Base-by-base conservation (phyloP, 2,888 invertebrate species). In the Orthosia cruda region DNA sequence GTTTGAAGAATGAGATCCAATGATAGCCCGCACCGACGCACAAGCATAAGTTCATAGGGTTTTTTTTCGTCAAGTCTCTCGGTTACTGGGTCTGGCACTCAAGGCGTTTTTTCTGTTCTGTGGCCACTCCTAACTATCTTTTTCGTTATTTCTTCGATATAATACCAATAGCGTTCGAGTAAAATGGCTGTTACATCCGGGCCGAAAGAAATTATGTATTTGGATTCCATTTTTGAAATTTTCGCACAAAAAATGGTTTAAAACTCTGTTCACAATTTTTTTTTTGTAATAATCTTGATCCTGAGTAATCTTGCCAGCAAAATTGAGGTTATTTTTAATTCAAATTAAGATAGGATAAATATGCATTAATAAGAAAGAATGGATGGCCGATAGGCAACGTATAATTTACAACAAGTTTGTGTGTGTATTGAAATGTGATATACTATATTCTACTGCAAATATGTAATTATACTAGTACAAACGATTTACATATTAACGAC, bases 271-370 rank as follows among this genome's bases (percentile, higher is more conserved):
- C 7, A 16, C 40, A 54, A 23, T 18, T 40, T 7, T 0, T n/a
- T 23, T 52, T 70, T 20, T 7, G 12, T 32, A 32, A 32, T 13
- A 58, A 71, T 50, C 9, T 50, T 58, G 71, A 58, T 32, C 23
- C 13, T 69, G n/a, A 40, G 0, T 20, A 12, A 23, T 40, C 57
- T 57, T n/a, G 23, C 16, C 12, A 45, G 40, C 4, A 68, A 58
- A 58, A 26, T 26, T 26, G 26, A 26, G 26, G 26, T 26, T 26
- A 26, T 26, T 7, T 32, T 32, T 32, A 32, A 32, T 32, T 5
- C 32, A 32, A 32, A 32, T 32, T 32, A 32, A 32, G 5, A 2
- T 32, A 32, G 32, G 5, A 32, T 32, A 32, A 7, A 26, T 26
- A 26, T 4, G 26, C 32, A 32, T 7, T 32, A 49, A 49, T 26